Evolutionary conservation across 2,113 vertebrate genomes (phyloP).

Genomic region (Nothocercus julius): DNA sequence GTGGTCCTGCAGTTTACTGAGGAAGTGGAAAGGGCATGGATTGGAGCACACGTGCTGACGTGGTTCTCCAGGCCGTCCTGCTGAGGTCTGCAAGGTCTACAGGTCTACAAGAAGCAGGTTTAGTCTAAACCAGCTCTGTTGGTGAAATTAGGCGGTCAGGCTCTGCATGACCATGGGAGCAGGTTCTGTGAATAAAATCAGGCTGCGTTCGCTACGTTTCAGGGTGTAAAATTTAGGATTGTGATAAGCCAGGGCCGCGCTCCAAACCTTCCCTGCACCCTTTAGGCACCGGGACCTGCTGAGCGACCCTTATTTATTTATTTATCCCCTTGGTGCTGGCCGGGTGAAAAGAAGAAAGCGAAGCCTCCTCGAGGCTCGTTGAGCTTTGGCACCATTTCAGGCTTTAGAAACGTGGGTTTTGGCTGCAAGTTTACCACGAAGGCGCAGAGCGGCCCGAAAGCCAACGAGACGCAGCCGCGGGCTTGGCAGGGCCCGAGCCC

Average conservation of each 20-base stretch:
- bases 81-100: neutral
- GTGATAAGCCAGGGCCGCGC: neutral
- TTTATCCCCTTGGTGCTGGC: slow-evolving; percentile 10
- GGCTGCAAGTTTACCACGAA: slow-evolving; percentile 73
- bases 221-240: neutral
- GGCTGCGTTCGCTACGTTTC: neutral
- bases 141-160: neutral
- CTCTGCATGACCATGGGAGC: neutral
- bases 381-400: slow-evolving; percentile 11
- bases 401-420: slow-evolving; percentile 44
- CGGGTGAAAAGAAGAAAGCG: slow-evolving; percentile 8
- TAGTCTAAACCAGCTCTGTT: neutral
- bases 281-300: neutral
- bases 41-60: fast-evolving
- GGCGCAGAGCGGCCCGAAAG: slow-evolving; percentile 74
- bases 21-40: neutral
- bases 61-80: neutral
- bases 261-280: neutral
- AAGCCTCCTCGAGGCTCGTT: neutral
- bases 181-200: neutral
- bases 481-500: slow-evolving; percentile 63
- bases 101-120: neutral
- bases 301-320: neutral
- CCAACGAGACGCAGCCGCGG: slow-evolving; percentile 62
- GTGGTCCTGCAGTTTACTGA: neutral